Evolutionary conservation across 2,113 vertebrate species (phyloP).

Genomic region (Oryzias melastigma): DNA sequence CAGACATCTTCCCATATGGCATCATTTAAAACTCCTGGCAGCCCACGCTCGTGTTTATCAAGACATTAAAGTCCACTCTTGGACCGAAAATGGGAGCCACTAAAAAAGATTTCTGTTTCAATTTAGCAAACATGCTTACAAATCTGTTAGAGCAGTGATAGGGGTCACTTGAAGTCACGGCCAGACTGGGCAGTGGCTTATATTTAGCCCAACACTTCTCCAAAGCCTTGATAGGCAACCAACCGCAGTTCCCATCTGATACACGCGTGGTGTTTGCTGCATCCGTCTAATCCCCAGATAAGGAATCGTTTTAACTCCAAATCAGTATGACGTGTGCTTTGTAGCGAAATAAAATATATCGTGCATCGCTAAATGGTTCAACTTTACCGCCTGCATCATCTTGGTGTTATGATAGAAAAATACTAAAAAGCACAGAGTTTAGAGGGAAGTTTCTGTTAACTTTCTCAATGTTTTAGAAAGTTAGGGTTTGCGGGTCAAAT

Average conservation of each 20-base stretch:
- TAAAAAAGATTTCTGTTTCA: constrained; percentile 35
- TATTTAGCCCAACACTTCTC: constrained; percentile 58
- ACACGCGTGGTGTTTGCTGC: constrained; percentile 29
- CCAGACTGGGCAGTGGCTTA: constrained; percentile 45
- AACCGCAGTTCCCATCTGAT: constrained; percentile 35
- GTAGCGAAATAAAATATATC: no score
- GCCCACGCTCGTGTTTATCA: constrained; percentile 67
- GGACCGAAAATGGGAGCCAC: constrained; percentile 23
- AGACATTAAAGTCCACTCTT: constrained; percentile 61
- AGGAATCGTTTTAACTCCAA: constrained; percentile 22
- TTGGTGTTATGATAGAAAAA: no score
- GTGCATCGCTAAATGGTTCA: no score
- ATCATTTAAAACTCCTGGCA: constrained; percentile 70
- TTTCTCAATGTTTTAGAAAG: no score
- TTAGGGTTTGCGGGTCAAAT: no score
- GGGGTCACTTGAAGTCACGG: constrained; percentile 36
- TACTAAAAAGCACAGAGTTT: no score
- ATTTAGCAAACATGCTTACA: constrained; percentile 62
- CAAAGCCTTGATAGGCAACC: constrained; percentile 48
- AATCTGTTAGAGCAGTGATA: constrained; percentile 52
- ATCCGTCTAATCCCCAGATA: constrained; percentile 60
- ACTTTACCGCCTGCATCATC: no score
- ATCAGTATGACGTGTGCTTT: no score
- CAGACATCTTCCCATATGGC: constrained; percentile 59
- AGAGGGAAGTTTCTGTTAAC: no score